Evolutionary conservation across 2,888 invertebrate species (phyloP), one percentile per base, ranked within the genome.

Genomic region (Brachyptera putata): DNA sequence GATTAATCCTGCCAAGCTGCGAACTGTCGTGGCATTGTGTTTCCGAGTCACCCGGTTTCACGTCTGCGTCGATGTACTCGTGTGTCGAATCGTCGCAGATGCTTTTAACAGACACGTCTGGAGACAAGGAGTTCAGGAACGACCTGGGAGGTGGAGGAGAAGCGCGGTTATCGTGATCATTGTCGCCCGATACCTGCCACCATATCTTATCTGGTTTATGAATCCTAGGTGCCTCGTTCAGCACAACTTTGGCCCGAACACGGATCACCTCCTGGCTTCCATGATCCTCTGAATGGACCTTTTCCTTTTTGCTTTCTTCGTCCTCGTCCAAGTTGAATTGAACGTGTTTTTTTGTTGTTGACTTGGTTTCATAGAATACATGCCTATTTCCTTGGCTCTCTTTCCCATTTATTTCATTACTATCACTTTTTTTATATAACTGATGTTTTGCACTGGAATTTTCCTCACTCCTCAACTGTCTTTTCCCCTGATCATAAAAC

Each of bases 1-100:
- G 74, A 0, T 73, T 73, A 0, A 72, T 73, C 57, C 73, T 74
- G 57, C 74, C 74, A 0, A 74, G 73, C 74, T 74, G 74, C 30
- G 30, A 30, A 43, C 18, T 2, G 43, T 11, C 2, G 16, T 14
- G 21, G 9, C 9, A 4, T 21, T 5, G 30, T 30, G 5, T 11
- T 11, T 30, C 30, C 7, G 11, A 16, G 21, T 43, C 43, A 37
- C 16, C n/a, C 4, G 39, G 13, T 16, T 37, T 37, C 14, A 16
- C 3, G 3, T 43, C 43, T 11, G 14, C 30, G 16, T 30, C 30
- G 34, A n/a, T 30, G 30, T 50, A 3, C n/a, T 13, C 11, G 7
- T n/a, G 3, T 14, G 34, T 50, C 11, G 30, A n/a, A 9, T 50
- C 50, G n/a, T 5, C 50, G 30, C 49, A 25, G 3, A 22, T 49